Base-by-base conservation (phyloP, 1,140 invertebrate species). In the Neodiprion lecontei region DNA sequence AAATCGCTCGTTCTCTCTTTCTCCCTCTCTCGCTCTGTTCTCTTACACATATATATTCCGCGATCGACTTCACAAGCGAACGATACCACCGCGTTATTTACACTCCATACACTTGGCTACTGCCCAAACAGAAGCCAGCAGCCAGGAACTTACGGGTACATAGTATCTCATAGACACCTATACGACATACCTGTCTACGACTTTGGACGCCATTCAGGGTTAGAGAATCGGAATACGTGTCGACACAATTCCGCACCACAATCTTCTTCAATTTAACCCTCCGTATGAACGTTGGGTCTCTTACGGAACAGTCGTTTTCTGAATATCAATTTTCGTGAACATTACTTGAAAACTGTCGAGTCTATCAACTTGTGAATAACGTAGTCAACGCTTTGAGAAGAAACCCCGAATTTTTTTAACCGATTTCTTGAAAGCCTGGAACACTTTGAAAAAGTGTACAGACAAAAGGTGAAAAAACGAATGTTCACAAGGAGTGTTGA, bases 1-100 rank as follows among this genome's bases (percentile, higher is more conserved):
- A 84, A 85, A 85, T 85, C 79, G 80, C n/a, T 73, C 17, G 49
- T 11, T 68, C 9, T 68, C n/a, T 73, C 61, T 10, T 17, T 2
- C 69, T 23, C 53, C n/a, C 40, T 14, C 10, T 50, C 50, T 70
- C 14, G 47, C 48, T 74, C 21, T 17, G 47, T n/a, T 66, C 61
- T 48, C 40, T 14, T 68, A 17, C 5, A 7, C 21, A 68, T 23
- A 17, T 68, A 40, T 72, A 14, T 40, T 21, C 71, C 48, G n/a
- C 49, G 12, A 11, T 53, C n/a, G 40, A 68, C 71, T 48, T 12
- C 67, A 61, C 21, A 17, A 68, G 40, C 10, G 53, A 48, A 74
- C 73, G 67, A 70, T 70, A 70, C 69, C 21, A 12, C 65, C 9
- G 8, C 48, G 69, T 47, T 70, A 74, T 69, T 74, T 71, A 70